Evolutionary conservation across 2,113 vertebrate genomes (phyloP), one percentile per base, ranked within the genome.

Genomic region (Pteruthius melanotis): DNA sequence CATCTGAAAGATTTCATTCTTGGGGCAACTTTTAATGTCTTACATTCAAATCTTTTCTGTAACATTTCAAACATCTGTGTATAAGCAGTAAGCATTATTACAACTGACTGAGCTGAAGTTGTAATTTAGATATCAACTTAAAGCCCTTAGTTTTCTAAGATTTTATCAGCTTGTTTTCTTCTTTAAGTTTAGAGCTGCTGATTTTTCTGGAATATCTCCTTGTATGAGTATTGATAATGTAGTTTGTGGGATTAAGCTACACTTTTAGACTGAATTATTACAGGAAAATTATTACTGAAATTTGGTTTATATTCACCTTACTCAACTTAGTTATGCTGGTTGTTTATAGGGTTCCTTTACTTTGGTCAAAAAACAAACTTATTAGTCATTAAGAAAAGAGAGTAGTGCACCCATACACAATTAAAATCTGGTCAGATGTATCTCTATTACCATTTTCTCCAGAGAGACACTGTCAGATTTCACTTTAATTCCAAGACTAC

Each of bases 401-500:
- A 81, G 39, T 47, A 23, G 17, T 83, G 19, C 6, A 86, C 63
- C 30, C 26, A 16, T 80, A 45, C 47, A 94, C 70, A 95, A 77
- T 79, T 91, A 87, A 57, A 54, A 20, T 42, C 26, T 66, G 33
- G 44, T 77, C 68, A 80, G 13, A 80, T 91, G 3, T 52, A 75
- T 93, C 52, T 92, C 63, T 24, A 83, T 95, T 86, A 88, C 56
- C 21, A 78, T n/a, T 96, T 94, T 18, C 49, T 93, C 52, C 33
- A 72, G 59, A 96, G 82, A 78, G 23, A 96, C 66, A 21, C 64
- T 97, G 75, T 95, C 82, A 95, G 52, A 68, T 85, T 91, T 89
- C 31, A 83, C 22, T 95, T 96, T 96, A 93, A 93, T 96, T 96
- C 44, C 80, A 87, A 93, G 61, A 94, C 39, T 82, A 92, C 54